Percentiles rank a stretch among this genome's conserved stretches.
Conservation (phyloP, 2,888 invertebrate genomes). For the Phymatocera aterrima region DNA sequence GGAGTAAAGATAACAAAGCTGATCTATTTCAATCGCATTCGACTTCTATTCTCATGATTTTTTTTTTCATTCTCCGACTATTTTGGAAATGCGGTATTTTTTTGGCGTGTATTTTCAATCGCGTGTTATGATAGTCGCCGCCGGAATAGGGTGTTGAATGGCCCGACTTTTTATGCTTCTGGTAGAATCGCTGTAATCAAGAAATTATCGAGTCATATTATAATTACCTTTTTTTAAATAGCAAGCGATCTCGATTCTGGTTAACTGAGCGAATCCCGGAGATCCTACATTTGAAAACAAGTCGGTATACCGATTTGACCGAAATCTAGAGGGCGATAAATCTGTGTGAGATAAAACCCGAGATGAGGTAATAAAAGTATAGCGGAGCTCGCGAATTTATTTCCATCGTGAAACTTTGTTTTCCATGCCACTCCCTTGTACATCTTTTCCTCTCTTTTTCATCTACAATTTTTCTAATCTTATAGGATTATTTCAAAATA, state of each 20-base stretch:
- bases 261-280: neutral
- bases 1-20: too few species aligned
- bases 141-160: too few species aligned
- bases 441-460: neutral
- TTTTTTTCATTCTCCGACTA: too few species aligned
- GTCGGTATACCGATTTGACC: constrained; percentile 12
- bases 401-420: neutral
- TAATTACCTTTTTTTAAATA: neutral
- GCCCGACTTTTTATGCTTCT: neutral
- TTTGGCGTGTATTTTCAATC: too few species aligned
- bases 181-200: neutral
- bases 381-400: constrained; percentile 3
- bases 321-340: constrained; percentile 21
- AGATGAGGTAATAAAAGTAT: constrained; percentile 31
- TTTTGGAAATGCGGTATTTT: too few species aligned
- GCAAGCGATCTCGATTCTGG: neutral
- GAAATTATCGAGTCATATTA: neutral
- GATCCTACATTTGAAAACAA: constrained; percentile 20
- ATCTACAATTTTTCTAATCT: neutral
- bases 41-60: too few species aligned
- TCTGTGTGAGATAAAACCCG: constrained; percentile 11
- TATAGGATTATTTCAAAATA: neutral
- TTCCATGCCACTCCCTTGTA: neutral
- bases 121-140: too few species aligned
- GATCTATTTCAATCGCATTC: too few species aligned